Evolutionary conservation across 2,888 invertebrate genomes (phyloP), one percentile per base, ranked within the genome.

Genomic region (Poecilus cupreus): DNA sequence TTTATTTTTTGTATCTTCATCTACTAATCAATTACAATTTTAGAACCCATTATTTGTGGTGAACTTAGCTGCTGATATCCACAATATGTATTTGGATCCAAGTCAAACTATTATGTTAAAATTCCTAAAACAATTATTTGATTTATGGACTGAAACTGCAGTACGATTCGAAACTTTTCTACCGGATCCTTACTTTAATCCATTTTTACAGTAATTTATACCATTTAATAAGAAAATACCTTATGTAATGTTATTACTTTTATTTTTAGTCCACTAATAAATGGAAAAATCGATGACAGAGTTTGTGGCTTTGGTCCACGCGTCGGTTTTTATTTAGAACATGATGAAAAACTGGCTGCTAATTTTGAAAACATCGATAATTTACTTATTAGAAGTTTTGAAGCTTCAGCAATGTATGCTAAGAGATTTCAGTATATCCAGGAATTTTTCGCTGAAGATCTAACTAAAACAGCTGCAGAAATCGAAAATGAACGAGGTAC

Each of bases 261-360:
- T 5, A 46, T 6, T 87, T 88, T 64, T 85, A 94, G 95, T 82
- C 97, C 97, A 0, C 92, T 94, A 16, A 94, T 97, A 83, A 96
- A 96, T 91, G 95, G 94, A 16, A 94, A 95, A 85, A 92, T 93
- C 86, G 95, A 96, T 84, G 94, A 95, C 54, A 92, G 95, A 87
- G 92, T 94, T 0, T 94, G 94, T 79, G 95, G 95, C 1, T 90
- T 91, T 26, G 93, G 96, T 0, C 96, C 96, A 0, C 92, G 93
- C 82, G 89, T 97, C 37, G 90, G 91, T 49, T 93, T 93, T 84
- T 91, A 96, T 75, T 90, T 97, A 86, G 91, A 92, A 77, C 93
- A 93, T 83, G 96, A 97, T 87, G 89, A 90, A 70, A 85, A 89
- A 20, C 89, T 95, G 86, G 91, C 70, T 88, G 88, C 0, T 89